phyloP scores from a whole-genome alignment of 2,113 vertebrate genomes.

The Anoplopoma fimbria region DNA sequence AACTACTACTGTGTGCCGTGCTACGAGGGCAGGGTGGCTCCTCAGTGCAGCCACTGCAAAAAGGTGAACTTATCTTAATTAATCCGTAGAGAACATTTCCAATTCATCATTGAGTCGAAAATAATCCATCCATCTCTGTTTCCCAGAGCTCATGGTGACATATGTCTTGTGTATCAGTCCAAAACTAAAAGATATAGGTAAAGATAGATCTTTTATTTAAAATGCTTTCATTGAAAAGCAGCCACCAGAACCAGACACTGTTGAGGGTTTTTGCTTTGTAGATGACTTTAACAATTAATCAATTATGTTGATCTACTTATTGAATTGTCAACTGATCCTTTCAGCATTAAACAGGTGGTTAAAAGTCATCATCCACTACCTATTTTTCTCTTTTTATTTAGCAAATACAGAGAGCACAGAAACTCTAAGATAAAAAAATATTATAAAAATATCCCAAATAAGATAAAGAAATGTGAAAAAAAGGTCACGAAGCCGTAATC shows the following conservation, averaged over 20 bases:
- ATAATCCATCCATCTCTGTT: background rate
- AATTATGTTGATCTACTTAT: background rate
- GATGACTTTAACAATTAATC: background rate
- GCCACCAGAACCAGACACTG: background rate
- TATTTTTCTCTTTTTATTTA: background rate
- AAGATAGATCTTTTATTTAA: background rate
- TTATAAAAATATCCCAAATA: background rate
- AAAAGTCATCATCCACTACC: background rate
- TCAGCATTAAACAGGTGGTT: background rate
- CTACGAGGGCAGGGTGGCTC: constrained; percentile 92
- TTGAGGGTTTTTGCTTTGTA: background rate
- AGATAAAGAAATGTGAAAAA: background rate
- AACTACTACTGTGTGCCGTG: constrained; percentile 95
- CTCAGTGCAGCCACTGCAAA: constrained; percentile 94
- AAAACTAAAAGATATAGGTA: background rate
- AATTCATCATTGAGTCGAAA: background rate
- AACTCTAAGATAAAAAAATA: background rate
- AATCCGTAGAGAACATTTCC: background rate
- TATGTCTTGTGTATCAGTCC: background rate
- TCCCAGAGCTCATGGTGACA: background rate
- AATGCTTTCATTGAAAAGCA: background rate
- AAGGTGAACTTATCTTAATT: constrained; percentile 82
- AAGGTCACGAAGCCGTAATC: background rate
- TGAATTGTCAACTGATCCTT: background rate
- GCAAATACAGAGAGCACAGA: background rate